phyloP scores from a whole-genome alignment of 35 echinoderm and acorn worm genomes.

The Heliocidaris erythrogramma region DNA sequence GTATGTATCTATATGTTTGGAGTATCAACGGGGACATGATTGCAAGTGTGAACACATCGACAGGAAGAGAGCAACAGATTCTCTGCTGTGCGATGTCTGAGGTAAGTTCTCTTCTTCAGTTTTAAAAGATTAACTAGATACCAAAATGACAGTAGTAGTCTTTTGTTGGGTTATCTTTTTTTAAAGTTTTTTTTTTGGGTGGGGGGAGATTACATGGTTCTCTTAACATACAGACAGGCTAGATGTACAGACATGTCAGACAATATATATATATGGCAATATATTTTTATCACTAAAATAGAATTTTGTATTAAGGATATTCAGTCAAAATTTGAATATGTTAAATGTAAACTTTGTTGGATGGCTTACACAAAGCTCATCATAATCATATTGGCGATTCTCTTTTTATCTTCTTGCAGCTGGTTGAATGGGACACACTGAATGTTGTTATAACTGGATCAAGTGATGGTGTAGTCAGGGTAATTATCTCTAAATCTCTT shows the following conservation, averaged over 20 bases:
- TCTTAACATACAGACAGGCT: too few species aligned
- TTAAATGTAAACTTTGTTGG: too few species aligned
- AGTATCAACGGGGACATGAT: constrained; percentile 88
- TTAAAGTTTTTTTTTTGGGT: too few species aligned
- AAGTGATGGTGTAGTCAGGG: constrained; percentile 96
- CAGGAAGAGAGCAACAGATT: constrained; percentile 93
- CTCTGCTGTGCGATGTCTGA: constrained; percentile 97
- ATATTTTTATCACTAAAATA: too few species aligned
- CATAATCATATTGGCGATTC: background rate
- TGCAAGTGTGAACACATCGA: constrained; percentile 96
- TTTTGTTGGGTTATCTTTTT: too few species aligned
- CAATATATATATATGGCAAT: too few species aligned
- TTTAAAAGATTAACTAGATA: too few species aligned
- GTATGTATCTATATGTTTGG: constrained; percentile 84
- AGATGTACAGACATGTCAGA: too few species aligned
- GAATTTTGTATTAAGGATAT: too few species aligned
- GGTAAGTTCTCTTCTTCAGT: constrained; percentile 34
- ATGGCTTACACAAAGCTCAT: too few species aligned
- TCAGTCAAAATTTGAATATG: too few species aligned
- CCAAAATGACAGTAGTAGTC: background rate
- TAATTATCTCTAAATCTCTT: constrained; percentile 49
- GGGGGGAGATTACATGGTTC: too few species aligned
- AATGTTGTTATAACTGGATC: constrained; percentile 96
- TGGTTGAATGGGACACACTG: constrained; percentile 90
- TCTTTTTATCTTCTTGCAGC: constrained; percentile 44